A percentile compares a stretch with the other conserved stretches of the same genome.
Evolutionary conservation across 2,888 invertebrate species (phyloP).

Genomic region (Cephus nigrinus): DNA sequence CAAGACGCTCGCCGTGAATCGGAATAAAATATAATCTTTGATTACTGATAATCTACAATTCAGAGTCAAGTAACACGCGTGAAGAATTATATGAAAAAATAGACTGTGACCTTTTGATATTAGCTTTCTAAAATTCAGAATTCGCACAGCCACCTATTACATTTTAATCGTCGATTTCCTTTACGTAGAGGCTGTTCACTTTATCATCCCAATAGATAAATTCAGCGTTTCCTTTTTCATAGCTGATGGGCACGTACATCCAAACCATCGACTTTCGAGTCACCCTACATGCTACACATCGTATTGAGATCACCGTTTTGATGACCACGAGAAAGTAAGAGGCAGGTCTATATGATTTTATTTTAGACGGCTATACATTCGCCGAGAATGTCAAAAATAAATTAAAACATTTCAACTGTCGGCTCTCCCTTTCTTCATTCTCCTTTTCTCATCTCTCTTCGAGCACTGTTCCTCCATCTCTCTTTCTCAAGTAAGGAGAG

Average conservation of each 20-base stretch:
- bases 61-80: background rate
- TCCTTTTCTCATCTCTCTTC: background rate
- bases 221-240: background rate
- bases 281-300: background rate
- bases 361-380: slow-evolving; percentile 32
- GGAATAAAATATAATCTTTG: background rate
- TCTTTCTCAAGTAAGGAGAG: background rate
- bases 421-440: slow-evolving; percentile 11
- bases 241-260: background rate
- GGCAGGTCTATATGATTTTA: slow-evolving; percentile 42
- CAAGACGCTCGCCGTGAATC: background rate
- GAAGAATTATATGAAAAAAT: background rate
- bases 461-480: background rate
- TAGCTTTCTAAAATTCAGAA: background rate
- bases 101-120: background rate
- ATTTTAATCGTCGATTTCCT: background rate
- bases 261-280: background rate
- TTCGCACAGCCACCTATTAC: background rate
- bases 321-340: slow-evolving; percentile 42
- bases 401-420: slow-evolving; percentile 25
- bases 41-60: background rate
- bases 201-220: background rate
- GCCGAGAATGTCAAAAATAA: slow-evolving; percentile 40
- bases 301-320: background rate
- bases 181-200: background rate